Percentiles rank a stretch among this genome's conserved stretches.
Conservation (phyloP, 2,113 vertebrate species). For the Apodemus speciosus region DNA sequence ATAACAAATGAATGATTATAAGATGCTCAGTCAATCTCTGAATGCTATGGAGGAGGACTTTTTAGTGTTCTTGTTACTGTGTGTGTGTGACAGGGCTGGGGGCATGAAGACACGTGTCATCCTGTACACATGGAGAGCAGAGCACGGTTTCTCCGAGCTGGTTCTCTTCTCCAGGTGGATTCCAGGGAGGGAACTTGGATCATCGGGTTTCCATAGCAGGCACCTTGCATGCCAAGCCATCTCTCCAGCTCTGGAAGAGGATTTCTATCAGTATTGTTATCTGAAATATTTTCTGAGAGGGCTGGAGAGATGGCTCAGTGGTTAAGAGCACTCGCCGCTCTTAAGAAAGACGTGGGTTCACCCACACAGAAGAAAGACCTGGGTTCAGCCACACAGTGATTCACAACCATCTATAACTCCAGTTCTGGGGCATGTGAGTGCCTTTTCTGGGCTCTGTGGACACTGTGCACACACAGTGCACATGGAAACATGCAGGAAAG, state of each 20-base stretch:
- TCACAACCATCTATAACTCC: not conserved
- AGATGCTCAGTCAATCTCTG: not conserved
- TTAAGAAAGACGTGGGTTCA: not conserved
- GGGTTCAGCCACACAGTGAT: not conserved
- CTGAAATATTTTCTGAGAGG: conserved; percentile 37
- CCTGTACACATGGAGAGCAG: too few species aligned
- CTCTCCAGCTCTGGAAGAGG: not conserved
- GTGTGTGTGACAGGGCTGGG: not conserved
- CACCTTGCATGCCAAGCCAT: not conserved
- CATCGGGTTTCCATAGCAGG: too few species aligned
- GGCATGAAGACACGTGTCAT: fast-evolving
- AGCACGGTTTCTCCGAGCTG: not conserved
- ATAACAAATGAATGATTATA: conserved; percentile 35
- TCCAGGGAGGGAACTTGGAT: not conserved
- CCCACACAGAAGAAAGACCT: not conserved
- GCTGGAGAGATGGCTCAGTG: not conserved
- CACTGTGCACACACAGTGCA: not conserved
- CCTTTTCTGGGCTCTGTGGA: not conserved
- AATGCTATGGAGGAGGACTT: not conserved
- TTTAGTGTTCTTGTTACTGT: not conserved
- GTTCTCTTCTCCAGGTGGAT: not conserved
- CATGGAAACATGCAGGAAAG: not conserved
- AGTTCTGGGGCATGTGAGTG: not conserved
- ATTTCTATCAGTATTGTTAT: conserved; percentile 24
- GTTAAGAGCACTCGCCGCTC: not conserved